A percentile compares a stretch with the other conserved stretches of the same genome.
Evolutionary conservation across 2,888 invertebrate genomes (phyloP).

Genomic region (Drosophila setosimentum): DNA sequence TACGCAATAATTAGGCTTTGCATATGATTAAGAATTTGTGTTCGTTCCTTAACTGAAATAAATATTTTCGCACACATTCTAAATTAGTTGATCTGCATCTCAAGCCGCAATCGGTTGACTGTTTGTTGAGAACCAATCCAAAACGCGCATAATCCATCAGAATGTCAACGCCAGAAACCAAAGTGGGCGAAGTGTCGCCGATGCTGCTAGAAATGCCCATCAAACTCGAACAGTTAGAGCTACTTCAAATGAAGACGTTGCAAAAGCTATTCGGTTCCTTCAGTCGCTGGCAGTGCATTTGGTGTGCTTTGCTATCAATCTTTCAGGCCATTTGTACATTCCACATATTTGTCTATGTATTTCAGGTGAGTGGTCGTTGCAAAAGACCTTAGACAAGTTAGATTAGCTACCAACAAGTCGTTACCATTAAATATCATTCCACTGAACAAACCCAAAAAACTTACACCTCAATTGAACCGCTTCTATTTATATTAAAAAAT

Average conservation of each 20-base stretch:
- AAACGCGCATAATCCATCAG: conserved; percentile 7
- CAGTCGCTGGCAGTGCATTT: conserved; percentile 87
- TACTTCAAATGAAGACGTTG: conserved; percentile 63
- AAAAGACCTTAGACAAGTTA: conserved; percentile 42
- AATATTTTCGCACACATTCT: conserved; percentile 49
- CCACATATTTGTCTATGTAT: conserved; percentile 88
- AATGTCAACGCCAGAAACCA: conserved; percentile 48
- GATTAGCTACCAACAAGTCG: conserved; percentile 23
- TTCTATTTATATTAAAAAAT: background rate
- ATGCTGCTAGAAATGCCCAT: conserved; percentile 45
- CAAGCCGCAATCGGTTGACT: conserved; percentile 62
- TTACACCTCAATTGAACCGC: background rate
- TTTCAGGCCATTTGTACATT: conserved; percentile 88
- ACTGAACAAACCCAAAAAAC: conserved; percentile 10
- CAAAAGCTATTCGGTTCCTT: conserved; percentile 86
- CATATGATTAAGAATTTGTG: conserved; percentile 53
- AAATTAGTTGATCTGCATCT: conserved; percentile 66
- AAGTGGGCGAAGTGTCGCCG: conserved; percentile 58
- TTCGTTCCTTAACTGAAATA: conserved; percentile 33
- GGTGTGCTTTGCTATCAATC: conserved; percentile 87
- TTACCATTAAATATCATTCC: conserved; percentile 4
- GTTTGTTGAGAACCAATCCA: conserved; percentile 8
- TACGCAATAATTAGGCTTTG: conserved; percentile 48
- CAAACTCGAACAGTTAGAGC: conserved; percentile 62
- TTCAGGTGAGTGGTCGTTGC: conserved; percentile 83